Evolutionary conservation across 2,888 invertebrate genomes (phyloP), one percentile per base, ranked within the genome.

Genomic region (Sicus ferrugineus): DNA sequence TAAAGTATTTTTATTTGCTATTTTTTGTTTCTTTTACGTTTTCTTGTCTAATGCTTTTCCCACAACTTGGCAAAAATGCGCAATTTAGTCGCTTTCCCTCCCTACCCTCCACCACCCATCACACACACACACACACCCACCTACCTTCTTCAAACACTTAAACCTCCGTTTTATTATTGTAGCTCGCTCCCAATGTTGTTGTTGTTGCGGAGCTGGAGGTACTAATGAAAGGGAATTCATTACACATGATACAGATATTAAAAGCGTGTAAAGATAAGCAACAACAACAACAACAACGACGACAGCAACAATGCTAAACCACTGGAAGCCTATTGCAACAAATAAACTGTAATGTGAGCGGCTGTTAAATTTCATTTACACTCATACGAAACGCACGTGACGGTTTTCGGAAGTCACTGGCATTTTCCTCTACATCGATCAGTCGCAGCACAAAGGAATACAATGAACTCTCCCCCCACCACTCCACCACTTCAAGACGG

Each of bases 171-270:
- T 21, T 28, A 26, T 28, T 28, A 56, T 56, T 56, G 16, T 56
- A 26, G 26, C 26, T 16, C 58, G 28, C 52, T 19, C 19, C 21
- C 21, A 9, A 11, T 52, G n/a, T 9, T 52, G 52, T 21, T 50
- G n/a, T 50, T 52, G 52, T n/a, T 52, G 21, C 19, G 23, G 52
- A n/a, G n/a, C 21, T 19, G 21, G 23, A 54, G 7, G 31, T 30
- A 54, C 56, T 7, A 58, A 66, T n/a, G n/a, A n/a, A n/a, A 66
- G 30, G 9, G 9, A 14, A 66, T 66, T 38, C 66, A 56, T 28
- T 58, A 28, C 66, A 66, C 66, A 58, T 66, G 56, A 46, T 42
- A 46, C 42, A 58, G 56, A 46, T 58, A 66, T 66, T 66, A 66
- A 66, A 66, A 66, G 66, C 58, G n/a, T n/a, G n/a, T n/a, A n/a